Base-by-base conservation (phyloP, 1,140 invertebrate genomes). In the Pteromalus puparum region DNA sequence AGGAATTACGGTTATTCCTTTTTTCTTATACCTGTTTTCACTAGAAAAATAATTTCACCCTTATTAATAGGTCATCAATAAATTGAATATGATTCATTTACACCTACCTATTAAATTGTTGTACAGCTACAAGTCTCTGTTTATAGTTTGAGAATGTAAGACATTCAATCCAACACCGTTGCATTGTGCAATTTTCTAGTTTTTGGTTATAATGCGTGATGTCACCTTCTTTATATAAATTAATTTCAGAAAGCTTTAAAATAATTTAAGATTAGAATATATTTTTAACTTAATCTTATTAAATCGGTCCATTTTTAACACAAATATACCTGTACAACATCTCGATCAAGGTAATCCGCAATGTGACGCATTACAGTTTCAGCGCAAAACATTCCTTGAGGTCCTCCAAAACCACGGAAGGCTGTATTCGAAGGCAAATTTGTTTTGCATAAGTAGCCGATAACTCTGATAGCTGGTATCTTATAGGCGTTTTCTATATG, bases 391-490 rank as follows among this genome's bases (percentile, higher is more conserved):
- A 98, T 98, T 48, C 96, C 97, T 92, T 98, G 97, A 0, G 97
- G 97, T 0, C 96, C 97, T 15, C 97, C 97, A 90, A 98, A 98
- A 21, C 97, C 97, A 84, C 97, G 93, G 89, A 98, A 98, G 2
- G 97, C 97, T 0, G 97, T 98, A 88, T 98, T 98, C 1, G 97
- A 97, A 0, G 97, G 95, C 26, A 98, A 90, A 93, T 98, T 98
- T 0, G 97, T 98, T 91, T 95, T 96, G 89, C 97, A 98, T 7
- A 95, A 89, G 87, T 95, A 95, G 1, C 96, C 97, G 5, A 92
- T 94, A 1, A 96, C 94, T 87, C 94, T 93, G 10, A 95, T 92
- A 85, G 96, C 95, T 2, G 96, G 96, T 87, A 97, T 95, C 65
- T 94, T 94, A 90, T 97, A 98, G 1, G 95, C 93, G 92, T 97